phyloP scores from a whole-genome alignment of 2,888 invertebrate genomes.

The Ceriagrion tenellum region DNA sequence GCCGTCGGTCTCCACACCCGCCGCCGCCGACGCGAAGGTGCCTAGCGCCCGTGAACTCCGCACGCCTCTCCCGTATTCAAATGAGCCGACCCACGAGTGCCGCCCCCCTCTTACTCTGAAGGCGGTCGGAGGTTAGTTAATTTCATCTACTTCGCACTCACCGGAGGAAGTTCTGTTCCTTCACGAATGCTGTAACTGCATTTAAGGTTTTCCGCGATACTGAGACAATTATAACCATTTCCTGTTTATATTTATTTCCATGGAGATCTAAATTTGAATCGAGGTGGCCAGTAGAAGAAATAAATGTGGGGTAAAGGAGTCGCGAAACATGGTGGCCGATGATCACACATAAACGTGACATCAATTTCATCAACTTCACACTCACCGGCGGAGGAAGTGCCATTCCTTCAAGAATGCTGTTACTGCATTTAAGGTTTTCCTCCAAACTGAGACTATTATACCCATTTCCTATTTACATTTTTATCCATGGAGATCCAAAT shows the following conservation, averaged over 20 bases:
- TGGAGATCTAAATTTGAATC: no score
- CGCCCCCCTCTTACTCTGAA: neutral
- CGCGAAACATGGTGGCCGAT: no score
- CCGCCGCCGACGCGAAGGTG: neutral
- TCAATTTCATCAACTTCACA: neutral
- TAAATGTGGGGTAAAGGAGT: no score
- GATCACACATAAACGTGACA: no score
- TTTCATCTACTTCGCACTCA: neutral
- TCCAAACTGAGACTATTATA: no score
- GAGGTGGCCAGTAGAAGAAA: no score
- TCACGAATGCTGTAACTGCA: neutral
- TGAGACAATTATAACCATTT: no score
- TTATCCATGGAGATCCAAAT: no score
- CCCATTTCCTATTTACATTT: no score
- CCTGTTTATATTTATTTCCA: no score
- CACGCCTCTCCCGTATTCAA: neutral
- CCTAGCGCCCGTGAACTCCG: neutral
- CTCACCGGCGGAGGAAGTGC: neutral
- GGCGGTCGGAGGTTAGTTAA: neutral
- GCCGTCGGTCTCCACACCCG: neutral
- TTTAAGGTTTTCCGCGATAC: no score
- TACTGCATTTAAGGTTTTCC: no score
- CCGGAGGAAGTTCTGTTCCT: neutral
- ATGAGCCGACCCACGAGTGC: neutral
- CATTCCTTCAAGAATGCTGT: neutral